Percentiles rank a stretch among this genome's conserved stretches.
Conservation (phyloP, 2,888 invertebrate genomes). For the Diarsia rubi region DNA sequence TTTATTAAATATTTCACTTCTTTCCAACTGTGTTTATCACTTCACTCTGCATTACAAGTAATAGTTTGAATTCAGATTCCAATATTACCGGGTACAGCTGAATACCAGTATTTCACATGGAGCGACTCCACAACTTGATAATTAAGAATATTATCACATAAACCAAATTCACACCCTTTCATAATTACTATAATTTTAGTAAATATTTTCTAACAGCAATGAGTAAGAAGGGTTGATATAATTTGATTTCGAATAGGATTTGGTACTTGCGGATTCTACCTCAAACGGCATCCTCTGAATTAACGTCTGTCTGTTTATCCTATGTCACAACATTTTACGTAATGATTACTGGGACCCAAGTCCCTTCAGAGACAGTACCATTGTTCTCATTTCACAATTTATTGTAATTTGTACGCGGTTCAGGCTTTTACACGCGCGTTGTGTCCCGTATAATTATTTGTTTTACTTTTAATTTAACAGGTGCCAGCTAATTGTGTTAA, state of each 20-base stretch:
- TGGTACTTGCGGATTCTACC: conserved; percentile 54
- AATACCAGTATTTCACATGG: too few species aligned
- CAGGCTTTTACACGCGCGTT: conserved; percentile 57
- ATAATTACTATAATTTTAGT: conserved; percentile 43
- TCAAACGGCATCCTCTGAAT: conserved; percentile 62
- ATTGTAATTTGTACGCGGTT: conserved; percentile 67
- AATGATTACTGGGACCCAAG: conserved; percentile 72
- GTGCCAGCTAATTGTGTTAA: conserved; percentile 55
- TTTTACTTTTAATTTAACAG: conserved; percentile 58
- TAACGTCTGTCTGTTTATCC: conserved; percentile 71
- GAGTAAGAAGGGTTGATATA: conserved; percentile 56
- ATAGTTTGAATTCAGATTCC: too few species aligned
- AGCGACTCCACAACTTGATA: neutral
- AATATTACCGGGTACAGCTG: too few species aligned
- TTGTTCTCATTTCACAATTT: conserved; percentile 68
- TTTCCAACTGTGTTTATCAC: too few species aligned
- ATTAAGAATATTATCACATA: neutral
- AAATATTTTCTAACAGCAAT: conserved; percentile 49
- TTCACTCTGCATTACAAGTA: too few species aligned
- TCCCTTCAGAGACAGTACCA: conserved; percentile 70
- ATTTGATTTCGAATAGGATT: conserved; percentile 62
- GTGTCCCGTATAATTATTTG: conserved; percentile 50
- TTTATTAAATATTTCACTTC: too few species aligned
- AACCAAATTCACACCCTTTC: conserved; percentile 19
- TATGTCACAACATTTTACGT: conserved; percentile 72